These are phyloP conservation scores for Cryptoblepharus egeriae DNA, from an alignment of 2,797 vertebrate genomes.

Conservation along the genomic window DNA sequence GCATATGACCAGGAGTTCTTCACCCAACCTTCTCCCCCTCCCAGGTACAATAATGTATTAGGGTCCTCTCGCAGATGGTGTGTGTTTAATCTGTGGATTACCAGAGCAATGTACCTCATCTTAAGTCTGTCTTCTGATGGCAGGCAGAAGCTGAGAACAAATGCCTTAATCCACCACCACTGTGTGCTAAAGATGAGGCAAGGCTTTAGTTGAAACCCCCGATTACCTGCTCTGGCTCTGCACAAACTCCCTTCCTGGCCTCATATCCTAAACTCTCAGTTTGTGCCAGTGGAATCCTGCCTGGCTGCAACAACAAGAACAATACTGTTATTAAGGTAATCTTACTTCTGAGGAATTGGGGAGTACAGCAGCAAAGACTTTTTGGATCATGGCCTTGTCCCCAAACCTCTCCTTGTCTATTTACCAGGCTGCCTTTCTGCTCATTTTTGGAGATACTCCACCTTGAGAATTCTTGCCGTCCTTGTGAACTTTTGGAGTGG, in stretches of 20 bases:
- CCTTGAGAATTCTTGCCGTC: too few relatives aligned
- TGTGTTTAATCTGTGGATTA: constrained; percentile 62
- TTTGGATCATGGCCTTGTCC: too few relatives aligned
- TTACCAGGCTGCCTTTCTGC: too few relatives aligned
- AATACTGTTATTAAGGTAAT: too few relatives aligned
- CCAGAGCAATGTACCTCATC: constrained; percentile 37
- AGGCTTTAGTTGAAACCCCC: not conserved
- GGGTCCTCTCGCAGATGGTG: constrained; percentile 56
- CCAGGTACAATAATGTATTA: constrained; percentile 52
- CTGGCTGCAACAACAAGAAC: too few relatives aligned
- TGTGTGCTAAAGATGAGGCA: constrained; percentile 33
- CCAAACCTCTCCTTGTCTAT: too few relatives aligned
- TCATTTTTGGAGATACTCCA: too few relatives aligned
- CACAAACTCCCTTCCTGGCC: not conserved
- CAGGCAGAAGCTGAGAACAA: constrained; percentile 62
- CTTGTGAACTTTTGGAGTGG: too few relatives aligned
- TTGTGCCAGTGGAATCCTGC: not conserved
- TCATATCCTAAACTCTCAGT: not conserved
- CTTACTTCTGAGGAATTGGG: too few relatives aligned
- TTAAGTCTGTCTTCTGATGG: constrained; percentile 69
- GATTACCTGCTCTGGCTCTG: not conserved
- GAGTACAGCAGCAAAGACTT: too few relatives aligned
- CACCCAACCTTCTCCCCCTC: rapidly evolving
- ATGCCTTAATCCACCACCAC: constrained; percentile 40
- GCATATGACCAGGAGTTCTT: not conserved